Percentiles rank a stretch among this genome's conserved stretches.
These are phyloP conservation scores for Aquatica leii DNA, from an alignment of 2,888 invertebrate genomes.

Conservation along the genomic window DNA sequence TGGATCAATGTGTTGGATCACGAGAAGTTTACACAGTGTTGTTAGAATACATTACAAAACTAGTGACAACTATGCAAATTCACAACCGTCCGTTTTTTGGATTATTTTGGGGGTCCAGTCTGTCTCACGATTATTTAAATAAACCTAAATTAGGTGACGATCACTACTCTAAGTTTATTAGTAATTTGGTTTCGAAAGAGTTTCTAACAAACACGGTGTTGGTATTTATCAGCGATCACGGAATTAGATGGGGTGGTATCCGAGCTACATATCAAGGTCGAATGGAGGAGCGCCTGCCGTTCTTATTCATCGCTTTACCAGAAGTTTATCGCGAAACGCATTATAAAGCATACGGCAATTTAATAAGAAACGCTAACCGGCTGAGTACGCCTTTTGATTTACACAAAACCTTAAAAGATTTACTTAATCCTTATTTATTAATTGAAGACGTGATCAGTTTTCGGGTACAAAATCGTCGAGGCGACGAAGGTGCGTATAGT, in stretches of 20 bases:
- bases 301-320: slow-evolving; percentile 78
- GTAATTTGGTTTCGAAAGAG: slow-evolving; percentile 62
- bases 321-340: slow-evolving; percentile 72
- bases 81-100: slow-evolving; percentile 74
- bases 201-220: slow-evolving; percentile 73
- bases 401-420: slow-evolving; percentile 78
- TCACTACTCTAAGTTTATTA: slow-evolving; percentile 68
- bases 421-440: slow-evolving; percentile 65
- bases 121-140: slow-evolving; percentile 87
- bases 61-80: slow-evolving; percentile 68
- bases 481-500: slow-evolving; percentile 70
- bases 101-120: slow-evolving; percentile 83
- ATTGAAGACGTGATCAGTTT: slow-evolving; percentile 58
- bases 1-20: slow-evolving; percentile 74
- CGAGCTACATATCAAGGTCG: slow-evolving; percentile 84
- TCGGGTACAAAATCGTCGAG: slow-evolving; percentile 51
- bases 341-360: slow-evolving; percentile 68
- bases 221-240: slow-evolving; percentile 86
- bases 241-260: slow-evolving; percentile 86
- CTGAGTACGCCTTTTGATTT: slow-evolving; percentile 88
- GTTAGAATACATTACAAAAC: slow-evolving; percentile 74
- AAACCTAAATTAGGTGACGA: slow-evolving; percentile 79
- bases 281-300: slow-evolving; percentile 88
- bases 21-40: slow-evolving; percentile 75
- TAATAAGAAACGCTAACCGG: slow-evolving; percentile 71